Evolutionary conservation across 2,888 invertebrate genomes (phyloP).

Genomic region (Hirtodrosophila histrioides): DNA sequence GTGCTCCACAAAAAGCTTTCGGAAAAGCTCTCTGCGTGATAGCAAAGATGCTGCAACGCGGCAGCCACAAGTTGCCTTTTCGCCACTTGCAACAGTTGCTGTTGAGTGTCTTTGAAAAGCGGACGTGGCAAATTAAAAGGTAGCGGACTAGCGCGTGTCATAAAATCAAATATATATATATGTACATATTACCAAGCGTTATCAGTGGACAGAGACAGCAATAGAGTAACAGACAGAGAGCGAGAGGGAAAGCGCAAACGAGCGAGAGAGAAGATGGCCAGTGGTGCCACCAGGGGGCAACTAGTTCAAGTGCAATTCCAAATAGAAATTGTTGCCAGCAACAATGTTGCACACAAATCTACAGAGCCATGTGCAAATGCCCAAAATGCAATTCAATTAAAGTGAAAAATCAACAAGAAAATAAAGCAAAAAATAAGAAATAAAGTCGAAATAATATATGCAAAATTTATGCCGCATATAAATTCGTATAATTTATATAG

Average conservation of each 20-base stretch:
- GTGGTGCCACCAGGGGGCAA: slow-evolving; percentile 28
- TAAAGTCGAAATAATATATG: background rate
- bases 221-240: background rate
- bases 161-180: slow-evolving; percentile 4
- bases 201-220: slow-evolving; percentile 48
- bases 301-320: slow-evolving; percentile 67
- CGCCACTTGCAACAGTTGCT: slow-evolving; percentile 80
- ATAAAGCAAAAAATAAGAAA: slow-evolving; percentile 3
- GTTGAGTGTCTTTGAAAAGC: slow-evolving; percentile 76
- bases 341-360: slow-evolving; percentile 56
- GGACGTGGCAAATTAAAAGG: slow-evolving; percentile 73
- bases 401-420: slow-evolving; percentile 14
- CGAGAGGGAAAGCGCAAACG: background rate
- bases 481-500: slow-evolving; percentile 15
- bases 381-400: slow-evolving; percentile 15
- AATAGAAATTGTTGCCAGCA: slow-evolving; percentile 60
- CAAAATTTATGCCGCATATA: slow-evolving; percentile 9
- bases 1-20: slow-evolving; percentile 44
- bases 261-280: slow-evolving; percentile 4
- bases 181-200: slow-evolving; percentile 43
- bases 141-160: slow-evolving; percentile 53
- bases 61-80: slow-evolving; percentile 79
- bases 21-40: slow-evolving; percentile 39
- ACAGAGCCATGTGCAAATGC: slow-evolving; percentile 8
- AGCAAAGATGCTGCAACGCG: slow-evolving; percentile 49